Base-by-base conservation (phyloP, 1,140 invertebrate species). In the Agraylea sexmaculata region DNA sequence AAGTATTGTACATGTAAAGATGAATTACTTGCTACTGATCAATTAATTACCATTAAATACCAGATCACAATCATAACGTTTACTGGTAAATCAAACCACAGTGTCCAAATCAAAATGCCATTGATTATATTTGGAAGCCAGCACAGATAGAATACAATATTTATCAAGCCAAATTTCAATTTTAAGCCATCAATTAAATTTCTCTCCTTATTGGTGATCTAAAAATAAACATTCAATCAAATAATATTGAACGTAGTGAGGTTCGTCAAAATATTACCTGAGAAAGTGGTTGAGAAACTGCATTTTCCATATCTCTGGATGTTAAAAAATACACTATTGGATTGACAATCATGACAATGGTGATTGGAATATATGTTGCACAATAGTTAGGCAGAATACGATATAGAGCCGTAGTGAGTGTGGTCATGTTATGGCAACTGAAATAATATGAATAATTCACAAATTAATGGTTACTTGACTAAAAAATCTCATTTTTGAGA, bases 91-190 rank as follows among this genome's bases (percentile, higher is more conserved):
- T 77, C 61, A 46, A 77, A 75, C 83, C 82, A 86, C 41, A 79
- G 64, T 1, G 71, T 75, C 82, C 83, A 87, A 4, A 87, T 52
- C 8, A 87, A 53, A 32, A 84, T 55, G 6, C 78, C 80, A 57
- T 83, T 86, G 4, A 86, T 62, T 12, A 87, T 55, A 63, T 87
- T 87, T 8, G 84, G 83, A 27, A 81, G 43, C 84, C 84, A 87
- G 53, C 84, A 87, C 13, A 85, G 44, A 53, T 83, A 86, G 58
- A 85, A 87, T 2, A 77, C 80, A 1, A 77, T 50, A 59, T 82
- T 85, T 28, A 84, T 86, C 8, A 80, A 59, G 10, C 73, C 73
- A 60, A 87, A 87, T 60, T 83, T 84, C 0, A 80, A 51, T 59
- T 68, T 74, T 15, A 86, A 62, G 1, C 73, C 68, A 49, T 82